Base-by-base conservation (phyloP, 2,113 vertebrate species). In the Coregonus clupeaformis region DNA sequence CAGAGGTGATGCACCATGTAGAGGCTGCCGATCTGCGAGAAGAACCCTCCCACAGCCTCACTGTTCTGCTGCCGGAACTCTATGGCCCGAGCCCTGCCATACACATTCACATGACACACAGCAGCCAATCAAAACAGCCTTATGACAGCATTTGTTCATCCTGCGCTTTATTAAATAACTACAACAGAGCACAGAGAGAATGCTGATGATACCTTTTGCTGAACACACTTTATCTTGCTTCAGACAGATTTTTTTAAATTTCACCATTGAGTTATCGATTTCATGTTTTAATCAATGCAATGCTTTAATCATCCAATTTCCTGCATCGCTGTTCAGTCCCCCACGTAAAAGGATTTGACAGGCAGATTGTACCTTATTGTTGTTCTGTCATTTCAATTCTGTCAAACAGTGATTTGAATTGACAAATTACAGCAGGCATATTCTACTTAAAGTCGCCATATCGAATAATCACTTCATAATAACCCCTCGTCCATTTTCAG, bases 1-100 rank as follows among this genome's bases (percentile, higher is more conserved):
- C 97, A 99, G 16, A 99, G 93, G 77, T 99, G 98, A 86, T 99
- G 98, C 77, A 99, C 98, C 89, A 96, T 96, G 71, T 99, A 99
- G 0, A 99, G 93, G 80, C 94, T 94, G 69, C 98, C 98, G 30
- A 99, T 99, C 84, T 99, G 98, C 5, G 98, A 99, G 93, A 99
- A 99, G 91, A 99, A 99, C 1, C 98, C 98, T 76, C 97, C 97
- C 4, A 98, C 96, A 0, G 98, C 96, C 86, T 99, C 97, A 0
- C 94, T 89, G 25, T 82, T 92, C 27, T 98, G 94, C 86, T 99
- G 98, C 5, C 98, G 94, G 78, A 97, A 97, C 5, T 96, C 91
- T 78, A 99, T 98, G 0, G 97, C 98, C 13, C 97, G 96, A 32
- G 98, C 98, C 98, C 98, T 99, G 36, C 1, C 2, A 9, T 42